These are phyloP conservation scores for Drosophila neonasuta DNA, from an alignment of 2,888 invertebrate genomes.

Conservation along the genomic window DNA sequence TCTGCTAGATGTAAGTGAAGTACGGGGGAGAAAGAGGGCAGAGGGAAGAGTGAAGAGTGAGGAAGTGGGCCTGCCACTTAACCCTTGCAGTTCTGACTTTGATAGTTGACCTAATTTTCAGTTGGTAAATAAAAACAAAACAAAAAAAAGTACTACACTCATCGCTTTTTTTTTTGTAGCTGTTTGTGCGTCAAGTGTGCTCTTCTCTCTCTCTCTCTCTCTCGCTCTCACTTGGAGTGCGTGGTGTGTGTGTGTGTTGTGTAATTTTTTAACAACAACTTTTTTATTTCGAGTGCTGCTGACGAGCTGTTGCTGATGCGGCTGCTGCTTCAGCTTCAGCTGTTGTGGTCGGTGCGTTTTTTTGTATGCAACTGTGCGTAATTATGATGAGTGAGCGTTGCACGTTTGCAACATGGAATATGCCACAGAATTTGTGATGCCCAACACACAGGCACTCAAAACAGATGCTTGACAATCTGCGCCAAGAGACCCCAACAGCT, in stretches of 20 bases:
- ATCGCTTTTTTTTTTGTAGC: conserved; percentile 37
- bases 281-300: conserved; percentile 57
- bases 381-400: conserved; percentile 70
- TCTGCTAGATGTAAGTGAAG: neutral
- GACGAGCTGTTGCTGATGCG: conserved; percentile 9
- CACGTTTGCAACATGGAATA: conserved; percentile 45
- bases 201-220: conserved; percentile 10
- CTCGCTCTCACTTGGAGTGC: conserved; percentile 14
- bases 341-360: conserved; percentile 28
- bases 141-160: conserved; percentile 52
- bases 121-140: conserved; percentile 58
- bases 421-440: conserved; percentile 64
- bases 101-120: conserved; percentile 75
- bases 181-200: conserved; percentile 61
- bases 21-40: conserved; percentile 12
- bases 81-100: conserved; percentile 73
- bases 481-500: conserved; percentile 17
- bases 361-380: conserved; percentile 61
- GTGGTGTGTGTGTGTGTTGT: conserved; percentile 46
- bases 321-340: conserved; percentile 24
- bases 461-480: conserved; percentile 66
- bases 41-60: too few relatives aligned
- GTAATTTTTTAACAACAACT: conserved; percentile 71
- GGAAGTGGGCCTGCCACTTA: conserved; percentile 54
- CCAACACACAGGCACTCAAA: conserved; percentile 56